Percentiles rank a stretch among this genome's conserved stretches.
These are phyloP conservation scores for Paramisgurnus dabryanus DNA, from an alignment of 2,113 vertebrate genomes.

Conservation along the genomic window DNA sequence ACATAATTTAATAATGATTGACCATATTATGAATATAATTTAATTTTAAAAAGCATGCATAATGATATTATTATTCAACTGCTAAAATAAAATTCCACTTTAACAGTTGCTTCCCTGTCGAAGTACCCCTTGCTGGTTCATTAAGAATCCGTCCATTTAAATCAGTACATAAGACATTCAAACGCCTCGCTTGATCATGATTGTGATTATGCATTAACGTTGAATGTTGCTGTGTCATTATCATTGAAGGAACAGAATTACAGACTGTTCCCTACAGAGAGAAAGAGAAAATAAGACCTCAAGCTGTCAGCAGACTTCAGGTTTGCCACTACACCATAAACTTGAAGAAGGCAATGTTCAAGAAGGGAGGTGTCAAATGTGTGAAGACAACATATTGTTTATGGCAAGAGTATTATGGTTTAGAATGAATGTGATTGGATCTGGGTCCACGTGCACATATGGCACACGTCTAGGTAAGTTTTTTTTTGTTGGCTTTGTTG, in stretches of 20 bases:
- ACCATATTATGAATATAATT: too few relatives aligned
- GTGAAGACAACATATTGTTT: neutral
- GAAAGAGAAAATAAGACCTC: conserved; percentile 40
- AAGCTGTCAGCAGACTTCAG: conserved; percentile 30
- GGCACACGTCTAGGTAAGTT: neutral
- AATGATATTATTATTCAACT: neutral
- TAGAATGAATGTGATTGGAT: neutral
- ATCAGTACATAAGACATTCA: conserved; percentile 18
- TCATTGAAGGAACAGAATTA: conserved; percentile 41
- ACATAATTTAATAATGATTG: too few relatives aligned
- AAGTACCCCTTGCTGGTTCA: conserved; percentile 6
- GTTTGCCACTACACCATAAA: neutral
- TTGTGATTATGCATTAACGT: conserved; percentile 19
- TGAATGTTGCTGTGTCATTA: conserved; percentile 34
- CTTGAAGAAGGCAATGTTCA: neutral
- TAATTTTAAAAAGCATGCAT: neutral
- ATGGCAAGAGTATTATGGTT: neutral
- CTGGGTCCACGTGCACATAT: neutral
- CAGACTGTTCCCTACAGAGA: conserved; percentile 26
- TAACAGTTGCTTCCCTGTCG: neutral
- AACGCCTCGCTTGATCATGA: conserved; percentile 14
- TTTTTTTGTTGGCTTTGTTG: neutral
- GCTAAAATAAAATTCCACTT: neutral
- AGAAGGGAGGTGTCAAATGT: neutral
- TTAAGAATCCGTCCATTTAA: neutral